Percentiles rank a stretch among this genome's conserved stretches.
Conservation (phyloP, 2,113 vertebrate species). For the Rafetus swinhoei region DNA sequence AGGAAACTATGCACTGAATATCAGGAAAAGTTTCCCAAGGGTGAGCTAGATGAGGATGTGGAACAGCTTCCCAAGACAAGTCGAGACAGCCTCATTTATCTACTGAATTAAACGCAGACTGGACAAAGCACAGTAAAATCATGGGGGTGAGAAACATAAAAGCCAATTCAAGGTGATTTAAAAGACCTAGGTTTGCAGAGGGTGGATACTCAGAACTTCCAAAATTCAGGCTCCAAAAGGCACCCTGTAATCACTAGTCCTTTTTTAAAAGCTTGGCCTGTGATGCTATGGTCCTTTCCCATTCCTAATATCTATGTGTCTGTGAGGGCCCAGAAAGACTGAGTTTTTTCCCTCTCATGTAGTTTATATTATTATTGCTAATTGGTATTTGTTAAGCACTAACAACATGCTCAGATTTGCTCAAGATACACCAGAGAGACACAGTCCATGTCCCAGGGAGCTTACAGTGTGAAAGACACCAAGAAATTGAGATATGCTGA, state of each 20-base stretch:
- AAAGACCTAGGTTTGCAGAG: not conserved
- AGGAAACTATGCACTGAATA: not conserved
- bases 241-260: not conserved
- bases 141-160: not conserved
- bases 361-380: not conserved
- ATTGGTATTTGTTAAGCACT: constrained; percentile 30
- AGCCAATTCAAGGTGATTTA: not conserved
- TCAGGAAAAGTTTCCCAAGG: not conserved
- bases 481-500: not conserved
- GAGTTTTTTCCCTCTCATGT: not conserved
- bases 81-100: not conserved
- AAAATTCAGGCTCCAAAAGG: not conserved
- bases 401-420: not conserved
- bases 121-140: not conserved
- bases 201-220: not conserved
- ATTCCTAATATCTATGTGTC: not conserved
- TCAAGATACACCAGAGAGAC: not conserved
- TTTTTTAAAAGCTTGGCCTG: not conserved
- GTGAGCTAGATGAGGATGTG: not conserved
- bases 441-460: not conserved
- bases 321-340: not conserved
- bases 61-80: not conserved
- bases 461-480: not conserved
- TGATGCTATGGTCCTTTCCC: not conserved
- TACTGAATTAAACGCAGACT: not conserved